Evolutionary conservation across 2,888 invertebrate species (phyloP).

Genomic region (Chrysolina oricalcia): DNA sequence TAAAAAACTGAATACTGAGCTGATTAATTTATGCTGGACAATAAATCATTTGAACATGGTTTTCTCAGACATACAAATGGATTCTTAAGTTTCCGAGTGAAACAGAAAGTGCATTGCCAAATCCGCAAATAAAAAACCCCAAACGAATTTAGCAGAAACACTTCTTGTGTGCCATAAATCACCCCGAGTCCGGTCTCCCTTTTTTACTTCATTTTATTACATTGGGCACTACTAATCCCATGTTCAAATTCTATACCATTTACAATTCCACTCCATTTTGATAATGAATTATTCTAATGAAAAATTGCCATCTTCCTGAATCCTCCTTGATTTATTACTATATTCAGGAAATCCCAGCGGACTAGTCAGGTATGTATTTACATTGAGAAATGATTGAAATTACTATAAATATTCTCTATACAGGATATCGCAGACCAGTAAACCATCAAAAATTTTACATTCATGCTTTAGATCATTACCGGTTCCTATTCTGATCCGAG

Average conservation of each 20-base stretch:
- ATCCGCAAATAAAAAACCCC: constrained; percentile 21
- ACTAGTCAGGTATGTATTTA: background rate
- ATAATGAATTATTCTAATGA: constrained; percentile 38
- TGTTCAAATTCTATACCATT: constrained; percentile 45
- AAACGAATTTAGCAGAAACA: constrained; percentile 45
- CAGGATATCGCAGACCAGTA: too few relatives aligned
- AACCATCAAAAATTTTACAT: too few relatives aligned
- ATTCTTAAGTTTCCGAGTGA: background rate
- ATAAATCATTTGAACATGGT: background rate
- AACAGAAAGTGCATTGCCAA: constrained; percentile 19
- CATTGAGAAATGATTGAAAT: background rate
- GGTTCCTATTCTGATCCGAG: too few relatives aligned
- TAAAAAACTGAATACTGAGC: background rate
- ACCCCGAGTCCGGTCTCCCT: constrained; percentile 42
- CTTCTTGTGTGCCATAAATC: constrained; percentile 44
- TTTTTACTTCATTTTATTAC: constrained; percentile 49
- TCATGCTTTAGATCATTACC: too few relatives aligned
- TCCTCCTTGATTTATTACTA: background rate
- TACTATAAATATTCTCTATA: too few relatives aligned
- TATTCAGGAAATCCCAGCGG: background rate
- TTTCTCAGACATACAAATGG: background rate
- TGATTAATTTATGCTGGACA: background rate
- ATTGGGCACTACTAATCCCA: constrained; percentile 48
- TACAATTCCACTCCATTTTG: constrained; percentile 44
- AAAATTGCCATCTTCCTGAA: constrained; percentile 30